Evolutionary conservation across 1,140 invertebrate genomes (phyloP).

Genomic region (Pseudomyrmex concolor): DNA sequence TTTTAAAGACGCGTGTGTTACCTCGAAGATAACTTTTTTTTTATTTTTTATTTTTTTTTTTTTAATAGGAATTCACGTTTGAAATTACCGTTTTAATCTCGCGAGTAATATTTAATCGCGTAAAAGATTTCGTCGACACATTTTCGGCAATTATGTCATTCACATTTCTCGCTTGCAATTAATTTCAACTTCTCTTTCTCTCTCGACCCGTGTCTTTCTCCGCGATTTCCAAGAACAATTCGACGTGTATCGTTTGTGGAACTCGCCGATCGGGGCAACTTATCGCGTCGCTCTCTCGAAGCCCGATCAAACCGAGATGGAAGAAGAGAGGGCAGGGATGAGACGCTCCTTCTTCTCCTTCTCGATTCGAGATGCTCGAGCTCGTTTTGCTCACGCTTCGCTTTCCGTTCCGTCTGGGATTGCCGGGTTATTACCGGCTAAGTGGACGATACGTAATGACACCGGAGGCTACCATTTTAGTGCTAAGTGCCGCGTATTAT

Average conservation of each 20-base stretch:
- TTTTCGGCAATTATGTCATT: neutral
- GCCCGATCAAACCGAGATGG: slow-evolving; percentile 35
- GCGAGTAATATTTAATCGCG: no score
- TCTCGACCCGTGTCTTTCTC: neutral
- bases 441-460: slow-evolving; percentile 78
- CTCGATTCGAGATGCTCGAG: slow-evolving; percentile 58
- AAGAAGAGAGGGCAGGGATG: slow-evolving; percentile 18
- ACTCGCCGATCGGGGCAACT: slow-evolving; percentile 1
- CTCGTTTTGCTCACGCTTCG: slow-evolving; percentile 68
- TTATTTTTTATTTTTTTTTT: neutral
- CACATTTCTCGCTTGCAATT: neutral
- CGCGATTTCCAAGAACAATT: neutral
- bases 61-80: neutral
- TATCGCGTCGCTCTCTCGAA: slow-evolving; percentile 33
- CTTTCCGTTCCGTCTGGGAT: slow-evolving; percentile 69
- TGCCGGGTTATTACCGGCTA: slow-evolving; percentile 75
- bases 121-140: neutral
- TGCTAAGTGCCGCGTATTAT: slow-evolving; percentile 77
- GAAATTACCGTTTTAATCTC: no score
- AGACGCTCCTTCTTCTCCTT: slow-evolving; percentile 40
- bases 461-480: slow-evolving; percentile 78
- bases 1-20: slow-evolving; percentile 13
- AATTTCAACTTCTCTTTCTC: neutral
- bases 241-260: neutral
- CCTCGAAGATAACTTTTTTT: neutral